These are phyloP conservation scores for Holothuria glaberrima DNA, from an alignment of 35 echinoderm and acorn worm species.

Conservation along the genomic window DNA sequence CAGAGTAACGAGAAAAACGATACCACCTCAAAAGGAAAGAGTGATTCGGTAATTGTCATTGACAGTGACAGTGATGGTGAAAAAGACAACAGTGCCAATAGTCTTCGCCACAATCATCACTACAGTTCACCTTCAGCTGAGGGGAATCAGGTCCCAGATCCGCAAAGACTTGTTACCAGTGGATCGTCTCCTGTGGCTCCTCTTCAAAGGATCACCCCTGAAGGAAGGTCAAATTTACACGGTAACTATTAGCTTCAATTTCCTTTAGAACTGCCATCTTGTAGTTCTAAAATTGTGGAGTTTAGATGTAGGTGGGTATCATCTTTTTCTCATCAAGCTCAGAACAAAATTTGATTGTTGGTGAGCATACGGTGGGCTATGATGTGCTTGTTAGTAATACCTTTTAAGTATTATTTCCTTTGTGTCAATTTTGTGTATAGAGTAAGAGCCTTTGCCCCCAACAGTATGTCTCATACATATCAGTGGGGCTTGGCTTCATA, in stretches of 20 bases:
- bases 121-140: slow-evolving; percentile 15
- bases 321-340: too few relatives aligned
- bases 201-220: slow-evolving; percentile 33
- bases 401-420: too few relatives aligned
- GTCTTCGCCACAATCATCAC: slow-evolving; percentile 30
- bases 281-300: too few relatives aligned
- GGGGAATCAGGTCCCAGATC: slow-evolving; percentile 7
- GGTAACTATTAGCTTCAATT: slow-evolving; percentile 10
- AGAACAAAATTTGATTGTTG: too few relatives aligned
- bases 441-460: too few relatives aligned
- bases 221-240: slow-evolving; percentile 34
- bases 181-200: slow-evolving; percentile 24
- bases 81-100: slow-evolving; percentile 53
- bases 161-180: slow-evolving; percentile 2
- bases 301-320: too few relatives aligned
- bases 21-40: slow-evolving; percentile 51
- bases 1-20: slow-evolving; percentile 59
- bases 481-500: too few relatives aligned
- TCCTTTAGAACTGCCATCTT: too few relatives aligned
- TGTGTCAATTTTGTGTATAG: too few relatives aligned
- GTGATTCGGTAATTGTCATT: slow-evolving; percentile 89
- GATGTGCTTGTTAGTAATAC: too few relatives aligned
- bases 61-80: slow-evolving; percentile 97
- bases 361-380: too few relatives aligned
- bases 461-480: too few relatives aligned